These are phyloP conservation scores for Dasysyrphus tricinctus DNA, from an alignment of 2,888 invertebrate genomes.

Conservation along the genomic window DNA sequence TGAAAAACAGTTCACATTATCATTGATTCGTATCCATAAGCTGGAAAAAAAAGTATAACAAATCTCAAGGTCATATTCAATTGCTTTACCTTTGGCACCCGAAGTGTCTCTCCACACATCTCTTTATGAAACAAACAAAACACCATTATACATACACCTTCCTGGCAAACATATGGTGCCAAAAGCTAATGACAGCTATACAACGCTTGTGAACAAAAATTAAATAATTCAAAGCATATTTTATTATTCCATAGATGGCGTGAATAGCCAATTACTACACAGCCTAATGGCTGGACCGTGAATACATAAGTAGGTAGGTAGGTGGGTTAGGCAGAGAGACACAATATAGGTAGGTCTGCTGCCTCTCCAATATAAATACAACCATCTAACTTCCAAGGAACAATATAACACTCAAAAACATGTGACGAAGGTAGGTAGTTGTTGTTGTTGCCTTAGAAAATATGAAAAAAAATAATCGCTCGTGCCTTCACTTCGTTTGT, in stretches of 20 bases:
- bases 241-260: conserved; percentile 65
- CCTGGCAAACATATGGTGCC: conserved; percentile 20
- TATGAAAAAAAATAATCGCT: conserved; percentile 4
- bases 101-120: background rate
- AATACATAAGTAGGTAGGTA: conserved; percentile 43
- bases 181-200: conserved; percentile 43
- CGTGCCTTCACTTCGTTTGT: background rate
- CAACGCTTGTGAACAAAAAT: conserved; percentile 34
- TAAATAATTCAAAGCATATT: conserved; percentile 57
- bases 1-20: background rate
- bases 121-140: conserved; percentile 3
- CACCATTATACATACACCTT: conserved; percentile 5
- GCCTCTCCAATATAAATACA: background rate
- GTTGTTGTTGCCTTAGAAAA: conserved; percentile 10
- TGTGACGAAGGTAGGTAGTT: background rate
- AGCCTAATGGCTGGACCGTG: conserved; percentile 55
- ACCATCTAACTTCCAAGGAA: background rate
- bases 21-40: background rate
- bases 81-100: conserved; percentile 16
- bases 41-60: background rate
- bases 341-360: background rate
- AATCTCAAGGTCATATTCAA: conserved; percentile 28
- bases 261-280: conserved; percentile 55
- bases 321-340: background rate
- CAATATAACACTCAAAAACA: conserved; percentile 3